Evolutionary conservation across 2,797 vertebrate species (phyloP), one percentile per base, ranked within the genome.

Genomic region (Presbytis comata): DNA sequence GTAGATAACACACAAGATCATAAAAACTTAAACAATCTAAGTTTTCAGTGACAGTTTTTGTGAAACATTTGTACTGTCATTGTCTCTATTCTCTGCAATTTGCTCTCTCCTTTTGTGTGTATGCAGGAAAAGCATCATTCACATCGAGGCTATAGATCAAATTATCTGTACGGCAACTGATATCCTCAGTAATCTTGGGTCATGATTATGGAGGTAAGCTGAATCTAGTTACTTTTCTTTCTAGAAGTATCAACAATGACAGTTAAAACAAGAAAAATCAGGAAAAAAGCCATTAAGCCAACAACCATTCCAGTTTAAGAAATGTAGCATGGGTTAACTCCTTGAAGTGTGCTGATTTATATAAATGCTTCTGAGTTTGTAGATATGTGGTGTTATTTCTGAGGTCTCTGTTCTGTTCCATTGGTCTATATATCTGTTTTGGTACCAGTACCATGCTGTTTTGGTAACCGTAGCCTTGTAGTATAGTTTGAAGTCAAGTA

Each of bases 91-190:
- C 24, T 85, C 44, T 46, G 6, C 0, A 84, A 70, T 76, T 81
- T 84, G 44, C 24, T 19, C 36, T 46, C 59, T 21, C 70, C 3
- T 67, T 74, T 84, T 28, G 1, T 59, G 80, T 39, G 1, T 24
- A 26, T 21, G 2, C 41, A 86, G 86, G 3, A 2, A 70, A 13
- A 12, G 0, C 1, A 8, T 70, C 0, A 1, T 4, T 16, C 17
- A 7, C 3, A 22, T n/a, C 3, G 9, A 11, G 17, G 17, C 16
- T 14, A 13, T 14, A 13, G 59, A 59, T 59, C 57, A 59, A 13
- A 30, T 33, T 64, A 33, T n/a, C 7, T 1, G 33, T n/a, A n/a
- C 19, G 16, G 17, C 33, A 1, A 1, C 1, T 67, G 33, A 19
- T 67, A 9, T n/a, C 61, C 30, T 67, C 16, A 67, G 72, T 44